These are phyloP conservation scores for Craseonycteris thonglongyai DNA, from an alignment of 2,113 vertebrate genomes.

Conservation along the genomic window DNA sequence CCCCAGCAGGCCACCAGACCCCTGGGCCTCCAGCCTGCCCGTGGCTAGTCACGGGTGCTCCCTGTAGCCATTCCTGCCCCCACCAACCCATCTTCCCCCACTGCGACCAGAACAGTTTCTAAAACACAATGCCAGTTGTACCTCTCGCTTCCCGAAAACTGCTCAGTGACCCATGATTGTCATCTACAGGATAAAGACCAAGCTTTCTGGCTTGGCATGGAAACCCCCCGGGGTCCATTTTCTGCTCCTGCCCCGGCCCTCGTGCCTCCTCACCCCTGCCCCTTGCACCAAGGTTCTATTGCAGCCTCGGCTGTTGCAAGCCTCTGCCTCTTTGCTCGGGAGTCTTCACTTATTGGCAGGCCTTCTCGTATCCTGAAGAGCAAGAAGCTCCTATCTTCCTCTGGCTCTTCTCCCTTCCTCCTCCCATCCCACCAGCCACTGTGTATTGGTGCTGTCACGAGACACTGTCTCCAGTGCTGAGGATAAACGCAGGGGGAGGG, in stretches of 20 bases:
- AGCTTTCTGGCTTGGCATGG: neutral
- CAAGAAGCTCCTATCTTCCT: neutral
- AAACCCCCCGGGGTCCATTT: neutral
- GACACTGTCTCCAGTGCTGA: neutral
- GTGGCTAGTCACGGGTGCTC: fast-evolving
- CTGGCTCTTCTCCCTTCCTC: neutral
- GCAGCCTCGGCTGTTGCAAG: neutral
- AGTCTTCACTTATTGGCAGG: too few species aligned
- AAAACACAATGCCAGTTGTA: neutral
- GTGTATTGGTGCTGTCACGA: neutral
- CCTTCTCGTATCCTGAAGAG: neutral
- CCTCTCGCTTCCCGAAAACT: neutral
- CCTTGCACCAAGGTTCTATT: neutral
- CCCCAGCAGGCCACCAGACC: neutral
- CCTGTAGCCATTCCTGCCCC: neutral
- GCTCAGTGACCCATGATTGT: fast-evolving
- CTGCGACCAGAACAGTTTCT: neutral
- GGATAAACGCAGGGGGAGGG: neutral
- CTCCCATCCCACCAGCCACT: neutral
- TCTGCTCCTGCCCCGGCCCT: fast-evolving
- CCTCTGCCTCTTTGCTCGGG: neutral
- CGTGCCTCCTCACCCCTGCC: neutral
- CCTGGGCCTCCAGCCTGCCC: neutral
- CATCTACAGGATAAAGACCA: neutral
- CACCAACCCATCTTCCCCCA: neutral